Conservation (phyloP, 1,140 invertebrate genomes). For the Trichonephila inaurata region DNA sequence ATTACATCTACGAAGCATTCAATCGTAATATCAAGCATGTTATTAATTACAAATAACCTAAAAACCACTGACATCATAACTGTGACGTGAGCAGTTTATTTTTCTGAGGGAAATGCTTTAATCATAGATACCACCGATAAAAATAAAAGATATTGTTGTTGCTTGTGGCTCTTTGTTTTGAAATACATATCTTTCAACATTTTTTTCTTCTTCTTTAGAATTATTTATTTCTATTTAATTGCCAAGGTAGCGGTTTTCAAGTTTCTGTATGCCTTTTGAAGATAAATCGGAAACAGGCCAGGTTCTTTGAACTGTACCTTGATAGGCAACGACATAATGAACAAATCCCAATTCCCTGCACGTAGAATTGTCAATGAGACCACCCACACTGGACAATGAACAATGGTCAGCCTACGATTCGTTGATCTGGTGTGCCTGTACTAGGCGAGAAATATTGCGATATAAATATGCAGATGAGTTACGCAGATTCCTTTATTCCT, state of each 20-base stretch:
- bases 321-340: background rate
- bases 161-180: background rate
- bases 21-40: no score
- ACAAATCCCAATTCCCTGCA: background rate
- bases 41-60: no score
- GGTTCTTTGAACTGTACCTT: slow-evolving; percentile 1
- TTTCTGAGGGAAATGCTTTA: no score
- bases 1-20: no score
- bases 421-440: background rate
- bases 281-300: background rate
- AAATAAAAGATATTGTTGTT: background rate
- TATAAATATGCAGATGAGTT: background rate
- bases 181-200: background rate
- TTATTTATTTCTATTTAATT: background rate
- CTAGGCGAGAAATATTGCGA: background rate
- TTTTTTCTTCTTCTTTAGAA: background rate
- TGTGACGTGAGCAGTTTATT: no score
- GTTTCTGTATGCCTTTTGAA: background rate
- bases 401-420: background rate
- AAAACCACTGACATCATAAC: no score
- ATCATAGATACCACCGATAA: no score
- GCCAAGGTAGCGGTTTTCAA: background rate
- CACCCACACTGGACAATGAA: slow-evolving; percentile 33
- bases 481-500: background rate
- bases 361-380: background rate